phyloP scores from a whole-genome alignment of 2,797 vertebrate genomes.

The Chrosomus eos region DNA sequence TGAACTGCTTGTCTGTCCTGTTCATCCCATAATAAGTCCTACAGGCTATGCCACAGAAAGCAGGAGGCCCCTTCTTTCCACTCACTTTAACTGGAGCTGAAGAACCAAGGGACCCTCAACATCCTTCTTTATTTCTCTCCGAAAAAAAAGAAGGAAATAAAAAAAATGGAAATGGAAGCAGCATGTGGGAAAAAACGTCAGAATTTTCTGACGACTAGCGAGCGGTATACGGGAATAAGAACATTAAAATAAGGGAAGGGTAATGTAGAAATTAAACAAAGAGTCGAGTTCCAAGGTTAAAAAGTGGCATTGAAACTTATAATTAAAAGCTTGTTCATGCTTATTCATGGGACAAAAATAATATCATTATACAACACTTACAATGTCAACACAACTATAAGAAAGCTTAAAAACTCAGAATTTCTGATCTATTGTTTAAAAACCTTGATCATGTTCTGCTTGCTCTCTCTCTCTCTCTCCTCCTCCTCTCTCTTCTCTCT shows the following conservation, averaged over 20 bases:
- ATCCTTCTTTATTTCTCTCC: constrained; percentile 14
- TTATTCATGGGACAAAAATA: neutral
- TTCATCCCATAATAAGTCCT: constrained; percentile 27
- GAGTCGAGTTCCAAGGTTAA: neutral
- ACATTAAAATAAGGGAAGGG: neutral
- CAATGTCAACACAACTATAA: neutral
- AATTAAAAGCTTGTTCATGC: neutral
- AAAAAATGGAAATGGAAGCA: constrained; percentile 48
- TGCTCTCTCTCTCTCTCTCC: constrained; percentile 8
- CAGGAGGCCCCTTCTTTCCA: constrained; percentile 25
- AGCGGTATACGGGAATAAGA: neutral
- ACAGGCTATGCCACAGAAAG: constrained; percentile 16
- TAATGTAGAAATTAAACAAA: neutral
- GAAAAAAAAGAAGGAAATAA: constrained; percentile 8
- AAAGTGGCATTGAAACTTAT: neutral
- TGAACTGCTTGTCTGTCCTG: neutral
- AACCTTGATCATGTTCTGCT: constrained; percentile 11
- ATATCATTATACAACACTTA: neutral
- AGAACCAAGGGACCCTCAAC: constrained; percentile 42
- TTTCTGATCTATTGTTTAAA: neutral
- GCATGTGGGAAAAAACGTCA: constrained; percentile 40
- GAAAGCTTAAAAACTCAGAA: neutral
- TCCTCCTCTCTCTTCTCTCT: neutral
- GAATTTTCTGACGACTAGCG: neutral
- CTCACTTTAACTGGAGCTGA: constrained; percentile 16